phyloP scores from a whole-genome alignment of 2,113 vertebrate genomes.

The Anarhynchus alexandrinus region DNA sequence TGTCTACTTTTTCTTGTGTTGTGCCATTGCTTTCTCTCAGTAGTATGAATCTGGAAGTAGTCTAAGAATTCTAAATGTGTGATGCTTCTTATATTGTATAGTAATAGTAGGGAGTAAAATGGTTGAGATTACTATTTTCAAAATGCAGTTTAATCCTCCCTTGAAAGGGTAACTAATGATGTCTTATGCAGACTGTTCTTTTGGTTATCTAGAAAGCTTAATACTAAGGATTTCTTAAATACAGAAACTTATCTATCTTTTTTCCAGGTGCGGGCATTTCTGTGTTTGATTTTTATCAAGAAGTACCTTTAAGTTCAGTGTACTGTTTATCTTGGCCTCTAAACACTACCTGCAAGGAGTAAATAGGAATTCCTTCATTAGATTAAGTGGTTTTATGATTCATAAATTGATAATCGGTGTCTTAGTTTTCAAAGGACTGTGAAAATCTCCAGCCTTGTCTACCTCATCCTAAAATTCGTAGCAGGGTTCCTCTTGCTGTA shows the following conservation, averaged over 20 bases:
- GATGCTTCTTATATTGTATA: background rate
- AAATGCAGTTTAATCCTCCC: background rate
- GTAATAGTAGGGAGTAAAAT: background rate
- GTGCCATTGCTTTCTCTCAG: background rate
- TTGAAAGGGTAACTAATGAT: background rate
- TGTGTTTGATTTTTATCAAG: background rate
- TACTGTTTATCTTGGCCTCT: background rate
- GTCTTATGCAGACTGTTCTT: background rate
- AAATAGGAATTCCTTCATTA: background rate
- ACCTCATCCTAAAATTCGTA: background rate
- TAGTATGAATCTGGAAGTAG: background rate
- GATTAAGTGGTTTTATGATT: background rate
- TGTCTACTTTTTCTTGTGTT: background rate
- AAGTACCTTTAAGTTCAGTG: background rate
- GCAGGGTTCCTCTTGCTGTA: background rate
- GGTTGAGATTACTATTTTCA: background rate
- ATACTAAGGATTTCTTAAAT: background rate
- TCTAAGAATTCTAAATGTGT: background rate
- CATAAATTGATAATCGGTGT: background rate
- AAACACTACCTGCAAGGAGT: background rate
- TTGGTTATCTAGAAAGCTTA: background rate
- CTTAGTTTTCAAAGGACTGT: background rate
- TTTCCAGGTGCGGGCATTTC: background rate
- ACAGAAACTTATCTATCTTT: background rate
- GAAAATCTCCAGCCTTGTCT: background rate